Base-by-base conservation (phyloP, 2,797 vertebrate species). In the Acipenser ruthenus region DNA sequence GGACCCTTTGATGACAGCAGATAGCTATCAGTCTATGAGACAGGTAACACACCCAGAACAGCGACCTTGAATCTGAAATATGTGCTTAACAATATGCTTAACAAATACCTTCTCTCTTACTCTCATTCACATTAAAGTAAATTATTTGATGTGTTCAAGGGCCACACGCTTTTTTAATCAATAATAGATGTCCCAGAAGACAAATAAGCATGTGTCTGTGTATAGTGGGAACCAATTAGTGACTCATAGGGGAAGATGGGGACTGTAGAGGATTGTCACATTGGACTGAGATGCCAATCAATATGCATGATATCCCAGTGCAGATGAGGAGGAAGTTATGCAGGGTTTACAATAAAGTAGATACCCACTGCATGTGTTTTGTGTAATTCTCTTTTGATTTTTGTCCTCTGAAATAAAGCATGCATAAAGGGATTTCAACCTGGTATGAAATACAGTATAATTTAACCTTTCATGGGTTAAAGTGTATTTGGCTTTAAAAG, bases 1-100 rank as follows among this genome's bases (percentile, higher is more conserved):
- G 63, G 73, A 75, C 10, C 70, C 68, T 2, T 66, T 80, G 59
- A 71, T 79, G 72, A 66, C 73, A 51, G 67, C 68, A 37, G 13
- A 59, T 12, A 67, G 78, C 67, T 78, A 67, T 64, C 64, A 70
- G 60, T 63, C 72, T 15, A 55, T 77, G 52, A 73, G 53, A 71
- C 49, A 75, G 65, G 71, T 74, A 55, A 8, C 49, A 23, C 1
- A 64, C 9, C 11, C 52, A 47, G 10, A 18, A 37, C 23, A 37
- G 23, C 23, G 23, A 37, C 23, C 23, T 37, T 3, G 23, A 37
- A 37, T 37, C 23, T 37, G 23, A 37, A 37, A 3, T 37, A 37
- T 37, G 23, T 37, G 23, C 37, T 37, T 37, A n/a, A n/a, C n/a
- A n/a, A n/a, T n/a, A n/a, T n/a, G 23, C 23, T 37, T 37, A 37